A percentile compares a stretch with the other conserved stretches of the same genome.
These are phyloP conservation scores for Puffinus mauretanicus DNA, from an alignment of 2,113 vertebrate genomes.

Conservation along the genomic window DNA sequence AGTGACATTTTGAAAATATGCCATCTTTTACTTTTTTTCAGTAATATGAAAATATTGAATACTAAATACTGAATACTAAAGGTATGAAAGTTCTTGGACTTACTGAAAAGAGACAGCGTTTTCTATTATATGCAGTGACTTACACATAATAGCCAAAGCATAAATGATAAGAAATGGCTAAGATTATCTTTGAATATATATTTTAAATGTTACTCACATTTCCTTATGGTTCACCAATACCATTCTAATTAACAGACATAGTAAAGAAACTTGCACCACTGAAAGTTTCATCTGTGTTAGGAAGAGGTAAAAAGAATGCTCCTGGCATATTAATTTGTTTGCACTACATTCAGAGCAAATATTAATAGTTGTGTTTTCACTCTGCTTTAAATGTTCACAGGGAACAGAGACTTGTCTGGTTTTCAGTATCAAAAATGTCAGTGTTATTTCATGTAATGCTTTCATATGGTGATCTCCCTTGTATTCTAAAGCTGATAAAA, in stretches of 20 bases:
- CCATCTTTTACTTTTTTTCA: not conserved
- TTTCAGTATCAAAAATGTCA: not conserved
- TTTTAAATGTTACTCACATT: not conserved
- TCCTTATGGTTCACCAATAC: not conserved
- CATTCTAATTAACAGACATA: not conserved
- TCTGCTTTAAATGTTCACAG: not conserved
- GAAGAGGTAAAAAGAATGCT: not conserved
- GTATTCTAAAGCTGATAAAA: not conserved
- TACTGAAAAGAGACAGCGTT: not conserved
- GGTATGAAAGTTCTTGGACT: not conserved
- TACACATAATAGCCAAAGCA: not conserved
- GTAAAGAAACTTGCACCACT: not conserved
- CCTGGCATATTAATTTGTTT: not conserved
- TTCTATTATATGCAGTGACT: not conserved
- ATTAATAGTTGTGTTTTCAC: not conserved
- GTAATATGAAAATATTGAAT: not conserved
- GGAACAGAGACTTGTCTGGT: not conserved
- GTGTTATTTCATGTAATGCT: not conserved
- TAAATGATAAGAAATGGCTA: not conserved
- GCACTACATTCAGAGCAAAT: not conserved
- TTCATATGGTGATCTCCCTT: not conserved
- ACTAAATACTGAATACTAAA: not conserved
- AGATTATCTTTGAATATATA: not conserved
- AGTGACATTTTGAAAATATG: not conserved
- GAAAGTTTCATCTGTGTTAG: not conserved